Evolutionary conservation across 1,140 invertebrate species (phyloP).

Genomic region (Eriosoma lanigerum): DNA sequence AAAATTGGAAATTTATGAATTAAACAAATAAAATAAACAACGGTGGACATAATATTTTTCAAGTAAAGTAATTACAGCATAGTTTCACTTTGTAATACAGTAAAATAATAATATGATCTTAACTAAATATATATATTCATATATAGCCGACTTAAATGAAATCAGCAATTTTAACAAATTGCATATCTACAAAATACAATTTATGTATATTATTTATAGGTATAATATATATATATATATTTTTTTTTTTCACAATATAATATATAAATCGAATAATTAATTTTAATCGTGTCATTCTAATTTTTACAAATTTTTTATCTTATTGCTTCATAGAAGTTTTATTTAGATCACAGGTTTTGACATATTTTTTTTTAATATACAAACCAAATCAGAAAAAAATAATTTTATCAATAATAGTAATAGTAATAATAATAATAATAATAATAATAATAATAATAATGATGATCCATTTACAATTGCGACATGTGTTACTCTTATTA

Average conservation of each 20-base stretch:
- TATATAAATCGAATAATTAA: slow-evolving; percentile 20
- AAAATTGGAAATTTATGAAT: slow-evolving; percentile 44
- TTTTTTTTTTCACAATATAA: slow-evolving; percentile 35
- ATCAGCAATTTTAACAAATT: slow-evolving; percentile 14
- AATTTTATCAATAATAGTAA: slow-evolving; percentile 4
- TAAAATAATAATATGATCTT: background rate
- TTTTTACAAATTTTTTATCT: slow-evolving; percentile 35
- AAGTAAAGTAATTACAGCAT: slow-evolving; percentile 27
- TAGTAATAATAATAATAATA: slow-evolving; percentile 18
- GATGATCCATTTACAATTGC: background rate
- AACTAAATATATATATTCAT: slow-evolving; percentile 8
- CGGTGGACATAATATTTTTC: slow-evolving; percentile 27
- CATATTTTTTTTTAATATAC: slow-evolving; percentile 42
- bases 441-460: slow-evolving; percentile 4
- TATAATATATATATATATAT: no score
- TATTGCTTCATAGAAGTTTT: slow-evolving; percentile 51
- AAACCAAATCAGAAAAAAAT: slow-evolving; percentile 27
- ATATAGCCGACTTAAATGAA: background rate
- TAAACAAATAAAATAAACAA: slow-evolving; percentile 40
- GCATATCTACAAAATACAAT: slow-evolving; percentile 13
- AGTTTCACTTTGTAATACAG: background rate
- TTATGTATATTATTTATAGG: background rate
- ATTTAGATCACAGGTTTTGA: slow-evolving; percentile 49
- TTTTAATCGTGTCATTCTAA: slow-evolving; percentile 13
- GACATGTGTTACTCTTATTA: background rate